Base-by-base conservation (phyloP, 2,888 invertebrate genomes). In the Chrysolina oricalcia region DNA sequence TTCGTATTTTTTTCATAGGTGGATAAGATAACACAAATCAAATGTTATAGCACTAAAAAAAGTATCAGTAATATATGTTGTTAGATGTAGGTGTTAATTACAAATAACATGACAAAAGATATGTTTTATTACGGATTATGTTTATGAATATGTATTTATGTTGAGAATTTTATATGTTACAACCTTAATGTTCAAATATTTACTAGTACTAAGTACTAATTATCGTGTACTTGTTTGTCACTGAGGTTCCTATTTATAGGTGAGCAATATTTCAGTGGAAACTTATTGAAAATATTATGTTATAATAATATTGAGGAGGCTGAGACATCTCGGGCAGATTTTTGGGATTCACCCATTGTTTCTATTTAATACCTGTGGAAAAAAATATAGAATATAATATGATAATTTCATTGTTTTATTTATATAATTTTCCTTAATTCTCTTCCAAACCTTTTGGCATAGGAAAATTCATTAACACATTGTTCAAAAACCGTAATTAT, bases 151-250 rank as follows among this genome's bases (percentile, higher is more conserved):
- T 15, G 15, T 59, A 59, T 59, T 59, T 59, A 27, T 59, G 59
- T 59, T 59, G 59, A 35, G 8, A 13, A 72, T 72, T 72, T 50
- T 71, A 43, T 72, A 72, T 56, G 53, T 23, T 50, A 53, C 53
- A 41, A 40, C 40, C 15, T n/a, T 65, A 41, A 56, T 63, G 23
- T 65, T 72, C 9, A 17, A 59, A 27, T 17, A 35, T 43, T 66
- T 3, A 68, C 62, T 70, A 46, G 70, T 70, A 70, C 70, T n/a
- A 46, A 43, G 62, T 62, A 70, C 70, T 62, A 43, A 70, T 43
- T 23, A 50, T 23, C 21, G 53, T 68, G 53, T 35, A 11, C 35
- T 35, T 35, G 27, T 21, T 23, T 35, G 59, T 27, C n/a, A n/a
- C 59, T 23, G 23, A 40, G n/a, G 2, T 64, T 10, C 64, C 64